Base-by-base conservation (phyloP, 2,113 vertebrate genomes). In the Sorex araneus region DNA sequence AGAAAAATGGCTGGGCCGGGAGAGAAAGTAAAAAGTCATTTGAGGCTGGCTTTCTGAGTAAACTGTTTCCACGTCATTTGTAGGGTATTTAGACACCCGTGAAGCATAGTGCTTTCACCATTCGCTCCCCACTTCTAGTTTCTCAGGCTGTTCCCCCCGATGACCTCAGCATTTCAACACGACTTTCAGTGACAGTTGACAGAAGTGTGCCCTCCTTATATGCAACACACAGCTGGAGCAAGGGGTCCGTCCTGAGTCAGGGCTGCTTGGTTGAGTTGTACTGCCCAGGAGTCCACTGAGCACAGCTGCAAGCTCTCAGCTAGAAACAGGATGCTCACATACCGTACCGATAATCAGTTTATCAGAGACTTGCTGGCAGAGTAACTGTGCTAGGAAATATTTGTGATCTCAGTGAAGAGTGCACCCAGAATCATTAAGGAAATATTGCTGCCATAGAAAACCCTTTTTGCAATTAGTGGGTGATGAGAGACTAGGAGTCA, bases 21-120 rank as follows among this genome's bases (percentile, higher is more conserved):
- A 70, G 79, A 82, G 45, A 81, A 69, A 84, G 50, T 40, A 28
- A 77, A 54, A 67, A 40, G 34, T 18, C 88, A 67, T 79, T 94
- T 80, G 34, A 57, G 66, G 54, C 23, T 66, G 64, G 7, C 64
- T 66, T 66, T 66, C 64, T 66, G 25, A 66, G 64, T 66, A 6
- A 30, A 28, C 64, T 66, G 64, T 27, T 7, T 27, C 12, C 64
- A 27, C 64, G 27, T 13, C 12, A 2, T 30, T 12, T 28, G 63
- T 18, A 30, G 19, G 8, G 2, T 21, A 25, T 64, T 70, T 36
- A 86, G 54, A 36, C 28, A 86, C 8, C 30, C 50, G 27, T n/a
- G 57, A 76, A 90, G 70, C n/a, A 50, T 66, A 78, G 19, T 8
- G 3, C 19, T 94, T 73, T 43, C 8, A 25, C 36, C 30, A 75